phyloP scores from a whole-genome alignment of 2,113 vertebrate species.

The Hypocryptadius cinnamomeus region DNA sequence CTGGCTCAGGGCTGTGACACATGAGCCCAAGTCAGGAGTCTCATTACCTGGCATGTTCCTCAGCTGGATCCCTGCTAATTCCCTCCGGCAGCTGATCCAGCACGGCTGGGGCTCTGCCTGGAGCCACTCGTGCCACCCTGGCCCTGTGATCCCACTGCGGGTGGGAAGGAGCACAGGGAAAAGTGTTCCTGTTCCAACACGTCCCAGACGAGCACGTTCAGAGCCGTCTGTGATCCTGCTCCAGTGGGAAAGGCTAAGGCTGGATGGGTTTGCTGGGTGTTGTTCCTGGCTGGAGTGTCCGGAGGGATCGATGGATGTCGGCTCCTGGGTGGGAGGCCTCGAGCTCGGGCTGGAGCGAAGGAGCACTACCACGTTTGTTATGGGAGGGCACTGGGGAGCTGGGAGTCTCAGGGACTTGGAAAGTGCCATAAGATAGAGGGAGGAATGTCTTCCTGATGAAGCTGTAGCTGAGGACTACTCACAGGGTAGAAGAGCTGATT shows the following conservation, averaged over 20 bases:
- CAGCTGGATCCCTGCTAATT: background rate
- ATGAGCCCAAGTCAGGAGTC: background rate
- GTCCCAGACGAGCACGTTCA: background rate
- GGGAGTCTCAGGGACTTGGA: background rate
- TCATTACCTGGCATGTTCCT: slow-evolving; percentile 5
- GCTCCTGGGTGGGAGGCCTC: background rate
- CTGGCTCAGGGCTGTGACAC: slow-evolving; percentile 39
- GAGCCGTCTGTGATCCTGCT: background rate
- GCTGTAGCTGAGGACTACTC: background rate
- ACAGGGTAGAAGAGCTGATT: background rate
- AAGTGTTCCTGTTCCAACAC: background rate
- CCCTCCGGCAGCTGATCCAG: background rate
- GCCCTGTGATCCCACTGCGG: background rate
- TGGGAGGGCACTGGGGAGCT: background rate
- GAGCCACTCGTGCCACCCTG: background rate
- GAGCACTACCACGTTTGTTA: rapidly evolving
- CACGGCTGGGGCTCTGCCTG: background rate
- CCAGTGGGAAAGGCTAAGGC: background rate
- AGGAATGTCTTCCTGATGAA: background rate
- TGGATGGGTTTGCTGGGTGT: background rate
- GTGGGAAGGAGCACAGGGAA: background rate
- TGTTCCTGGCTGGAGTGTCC: background rate
- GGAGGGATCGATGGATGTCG: rapidly evolving
- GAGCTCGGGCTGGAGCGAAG: rapidly evolving
- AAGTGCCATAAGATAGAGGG: background rate